Conservation (phyloP, 2,888 invertebrate species). For the Tachina grossa region DNA sequence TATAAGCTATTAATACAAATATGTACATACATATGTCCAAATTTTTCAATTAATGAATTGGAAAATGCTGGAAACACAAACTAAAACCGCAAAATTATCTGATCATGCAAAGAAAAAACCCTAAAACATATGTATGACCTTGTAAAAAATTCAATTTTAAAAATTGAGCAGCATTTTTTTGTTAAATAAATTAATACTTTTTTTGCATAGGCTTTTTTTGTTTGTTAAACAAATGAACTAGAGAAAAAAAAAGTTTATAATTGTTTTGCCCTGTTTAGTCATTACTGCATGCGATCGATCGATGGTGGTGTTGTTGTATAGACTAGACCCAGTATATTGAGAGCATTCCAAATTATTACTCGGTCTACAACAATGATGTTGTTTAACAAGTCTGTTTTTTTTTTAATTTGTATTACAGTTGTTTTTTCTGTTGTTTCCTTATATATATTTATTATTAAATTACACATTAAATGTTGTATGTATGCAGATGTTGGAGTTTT, state of each 20-base stretch:
- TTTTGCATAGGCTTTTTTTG: not conserved
- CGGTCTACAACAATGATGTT: conserved; percentile 53
- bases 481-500: conserved; percentile 48
- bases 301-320: conserved; percentile 1
- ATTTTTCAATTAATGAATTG: no score
- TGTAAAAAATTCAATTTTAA: conserved; percentile 37
- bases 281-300: conserved; percentile 26
- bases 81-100: conserved; percentile 24
- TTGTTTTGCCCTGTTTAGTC: not conserved
- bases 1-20: not conserved
- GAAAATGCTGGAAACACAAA: not conserved
- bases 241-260: conserved; percentile 13
- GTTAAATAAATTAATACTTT: not conserved
- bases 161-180: conserved; percentile 25
- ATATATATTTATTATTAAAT: not conserved
- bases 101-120: not conserved
- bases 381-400: conserved; percentile 48
- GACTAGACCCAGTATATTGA: not conserved
- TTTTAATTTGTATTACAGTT: conserved; percentile 32
- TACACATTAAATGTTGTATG: conserved; percentile 48
- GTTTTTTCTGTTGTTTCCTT: conserved; percentile 11
- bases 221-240: conserved; percentile 4
- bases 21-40: no score
- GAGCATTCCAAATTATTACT: conserved; percentile 23
- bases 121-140: conserved; percentile 8